Base-by-base conservation (phyloP, 2,888 invertebrate species). In the Trisateles emortualis region DNA sequence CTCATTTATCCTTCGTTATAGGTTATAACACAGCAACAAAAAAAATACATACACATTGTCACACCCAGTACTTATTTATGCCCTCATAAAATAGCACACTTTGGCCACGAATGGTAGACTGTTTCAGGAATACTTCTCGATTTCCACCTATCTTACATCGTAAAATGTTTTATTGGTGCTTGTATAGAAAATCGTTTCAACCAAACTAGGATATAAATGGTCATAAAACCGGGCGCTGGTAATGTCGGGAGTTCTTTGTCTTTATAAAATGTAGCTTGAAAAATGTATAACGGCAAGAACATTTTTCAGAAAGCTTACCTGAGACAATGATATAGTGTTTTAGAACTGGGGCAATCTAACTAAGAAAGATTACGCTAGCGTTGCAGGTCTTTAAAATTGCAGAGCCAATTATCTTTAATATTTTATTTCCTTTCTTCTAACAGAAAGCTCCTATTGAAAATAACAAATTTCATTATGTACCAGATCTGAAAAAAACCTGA, bases 261-360 rank as follows among this genome's bases (percentile, higher is more conserved):
- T 38, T 14, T 30, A 32, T 8, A n/a, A 10, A 30, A 13, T 45
- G 35, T 44, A 54, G 46, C 8, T 38, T 41, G 9, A 55, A 47
- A 55, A 52, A 43, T 32, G 42, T 33, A 24, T 41, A 14, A 40
- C 17, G 9, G 58, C 24, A 40, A 36, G 51, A 57, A 57, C 49
- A 46, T 52, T 62, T 49, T 49, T 33, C 52, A 58, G 45, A 57
- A 67, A 64, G 64, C 54, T 67, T 63, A 52, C 11, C 16, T 38
- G 38, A 24, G 54, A 63, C 54, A 41, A 50, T 53, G 51, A 66
- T 60, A 48, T 57, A 68, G n/a, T 58, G 53, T 35, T 58, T 33
- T 54, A 16, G 38, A 71, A 67, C 42, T 67, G 24, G 72, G 42
- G 11, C 68, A 49, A 71, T 50, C 47, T 38, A 57, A 56, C 46